Evolutionary conservation across 2,888 invertebrate species (phyloP), one percentile per base, ranked within the genome.

Genomic region (Chloromyia formosa): DNA sequence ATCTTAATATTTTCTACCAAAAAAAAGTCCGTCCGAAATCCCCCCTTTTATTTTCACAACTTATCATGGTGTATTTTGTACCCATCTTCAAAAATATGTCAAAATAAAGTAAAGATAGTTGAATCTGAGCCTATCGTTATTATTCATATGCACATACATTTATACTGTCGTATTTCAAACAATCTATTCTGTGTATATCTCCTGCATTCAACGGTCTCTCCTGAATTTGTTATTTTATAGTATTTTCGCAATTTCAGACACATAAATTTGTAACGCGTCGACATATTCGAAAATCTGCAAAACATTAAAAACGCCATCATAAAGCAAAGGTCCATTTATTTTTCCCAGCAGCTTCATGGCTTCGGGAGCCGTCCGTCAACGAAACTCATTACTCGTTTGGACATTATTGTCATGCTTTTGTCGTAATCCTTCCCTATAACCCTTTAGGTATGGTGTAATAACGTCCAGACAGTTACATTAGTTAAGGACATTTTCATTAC

Each of bases 401-500:
- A 18, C 18, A 40, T 62, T 62, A 62, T 62, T 40, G 62, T 62
- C 62, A 62, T 62, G 62, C 62, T 62, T 12, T n/a, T 49, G 49
- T 14, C 27, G 7, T 35, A 35, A 35, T 35, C 27, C 27, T 35
- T 35, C 7, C 60, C 40, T 12, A 1, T 18, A n/a, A 23, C 40
- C 62, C 62, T 35, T n/a, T 12, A 62, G 62, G 62, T 62, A 16
- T 49, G 12, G 16, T n/a, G 62, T 3, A 62, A 35, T 35, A 35
- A 40, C 62, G 62, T 60, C 27, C 40, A n/a, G 18, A 18, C 62
- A 16, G 40, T 23, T 62, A 40, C 40, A 62, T 62, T 62, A 62
- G 62, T 62, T 62, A 40, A 62, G 62, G 40, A 62, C 40, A 62
- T 62, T 62, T 62, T 62, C 62, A 62, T 62, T 62, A 40, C 62